Conservation (phyloP, 2,888 invertebrate species). For the Ypsolopha sequella region DNA sequence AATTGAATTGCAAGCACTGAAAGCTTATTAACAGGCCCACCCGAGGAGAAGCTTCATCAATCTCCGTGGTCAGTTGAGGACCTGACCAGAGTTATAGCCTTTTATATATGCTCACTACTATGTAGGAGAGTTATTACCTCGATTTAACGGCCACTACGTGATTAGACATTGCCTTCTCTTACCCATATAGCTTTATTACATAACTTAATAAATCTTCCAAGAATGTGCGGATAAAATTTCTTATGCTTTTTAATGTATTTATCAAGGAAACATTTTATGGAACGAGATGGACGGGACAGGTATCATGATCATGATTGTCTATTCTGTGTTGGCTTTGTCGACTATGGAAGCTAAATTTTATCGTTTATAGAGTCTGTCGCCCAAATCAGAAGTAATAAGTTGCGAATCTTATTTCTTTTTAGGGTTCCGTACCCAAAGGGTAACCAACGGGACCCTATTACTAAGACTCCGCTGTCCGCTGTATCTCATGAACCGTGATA, state of each 20-base stretch:
- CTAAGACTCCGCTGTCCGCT: too few relatives aligned
- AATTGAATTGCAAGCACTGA: conserved; percentile 24
- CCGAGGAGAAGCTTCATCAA: conserved; percentile 61
- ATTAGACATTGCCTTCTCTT: conserved; percentile 55
- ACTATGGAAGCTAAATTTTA: too few relatives aligned
- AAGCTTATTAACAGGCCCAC: conserved; percentile 59
- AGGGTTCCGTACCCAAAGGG: too few relatives aligned
- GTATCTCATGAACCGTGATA: too few relatives aligned
- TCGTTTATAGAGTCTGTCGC: too few relatives aligned
- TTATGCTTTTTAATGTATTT: not conserved
- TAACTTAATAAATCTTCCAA: conserved; percentile 55
- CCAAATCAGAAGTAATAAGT: too few relatives aligned
- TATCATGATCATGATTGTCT: too few relatives aligned
- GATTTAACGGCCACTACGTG: conserved; percentile 57
- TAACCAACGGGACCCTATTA: too few relatives aligned
- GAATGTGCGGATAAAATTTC: conserved; percentile 8
- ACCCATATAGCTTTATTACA: conserved; percentile 49
- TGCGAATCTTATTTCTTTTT: too few relatives aligned
- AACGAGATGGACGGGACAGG: too few relatives aligned
- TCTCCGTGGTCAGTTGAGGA: conserved; percentile 52
- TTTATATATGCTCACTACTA: conserved; percentile 58
- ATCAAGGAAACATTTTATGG: conserved; percentile 6
- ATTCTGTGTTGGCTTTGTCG: too few relatives aligned
- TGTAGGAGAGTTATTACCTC: conserved; percentile 61
- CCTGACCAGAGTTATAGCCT: conserved; percentile 57